Base-by-base conservation (phyloP, 2,888 invertebrate species). In the Corbicula japonica region DNA sequence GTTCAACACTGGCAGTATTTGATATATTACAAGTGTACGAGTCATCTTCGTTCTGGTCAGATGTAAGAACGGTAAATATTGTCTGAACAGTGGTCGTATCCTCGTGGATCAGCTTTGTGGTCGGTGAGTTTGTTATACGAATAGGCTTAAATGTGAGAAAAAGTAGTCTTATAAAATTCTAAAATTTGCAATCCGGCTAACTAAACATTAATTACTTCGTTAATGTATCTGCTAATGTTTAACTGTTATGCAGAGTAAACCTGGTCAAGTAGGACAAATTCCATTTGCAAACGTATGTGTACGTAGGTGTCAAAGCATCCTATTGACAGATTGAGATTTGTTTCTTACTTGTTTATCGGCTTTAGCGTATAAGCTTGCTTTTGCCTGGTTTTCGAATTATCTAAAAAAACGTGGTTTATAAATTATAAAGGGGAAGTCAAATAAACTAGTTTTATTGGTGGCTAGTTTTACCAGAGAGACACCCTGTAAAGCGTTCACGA, bases 41-140 rank as follows among this genome's bases (percentile, higher is more conserved):
- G 23, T 63, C 63, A 35, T 21, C 35, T 8, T 6, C 12, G 35
- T 63, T 63, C 12, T 21, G 26, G n/a, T 63, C 63, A 34, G 63
- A 63, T 8, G 26, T 50, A 23, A 2, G 6, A 0, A 63, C 48
- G n/a, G 50, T 63, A 35, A 50, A 63, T 10, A 50, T 12, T 18
- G 50, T 63, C 26, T 50, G 26, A 21, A 8, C 12, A 34, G n/a
- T 32, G 21, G 34, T 32, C 0, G 50, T 35, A 38, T 63, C 63
- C 28, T 63, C 63, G 10, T 46, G 46, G 21, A 50, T 35, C 21
- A 12, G 15, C 2, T 35, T 50, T 10, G 63, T 35, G 12, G 50
- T 38, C 3, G 63, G 63, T n/a, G 52, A 34, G 26, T 63, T 63
- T n/a, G 48, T 48, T 48, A 63, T 63, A 12, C 23, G 32, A 15